Conservation (phyloP, 2,113 vertebrate species). For the Clupea harengus region DNA sequence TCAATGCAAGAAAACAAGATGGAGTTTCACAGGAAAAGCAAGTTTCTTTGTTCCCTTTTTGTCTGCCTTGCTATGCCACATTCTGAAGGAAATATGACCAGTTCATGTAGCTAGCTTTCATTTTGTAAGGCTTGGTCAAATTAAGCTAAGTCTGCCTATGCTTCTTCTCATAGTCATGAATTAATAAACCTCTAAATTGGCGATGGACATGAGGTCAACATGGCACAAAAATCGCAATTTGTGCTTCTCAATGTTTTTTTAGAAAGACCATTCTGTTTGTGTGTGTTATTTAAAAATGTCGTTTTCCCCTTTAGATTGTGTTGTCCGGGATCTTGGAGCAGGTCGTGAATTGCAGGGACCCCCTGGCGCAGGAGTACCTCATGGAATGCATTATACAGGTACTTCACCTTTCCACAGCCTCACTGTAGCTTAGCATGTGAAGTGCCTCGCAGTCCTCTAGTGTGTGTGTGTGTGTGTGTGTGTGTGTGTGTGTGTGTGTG, state of each 20-base stretch:
- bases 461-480: not conserved
- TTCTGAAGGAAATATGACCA: not conserved
- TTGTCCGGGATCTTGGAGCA: conserved; percentile 93
- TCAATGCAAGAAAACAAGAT: not conserved
- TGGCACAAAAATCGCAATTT: too few species aligned
- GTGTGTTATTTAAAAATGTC: not conserved
- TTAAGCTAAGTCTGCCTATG: not conserved
- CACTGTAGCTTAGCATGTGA: not conserved
- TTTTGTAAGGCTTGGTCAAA: not conserved
- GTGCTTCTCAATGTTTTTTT: not conserved
- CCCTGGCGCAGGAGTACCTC: conserved; percentile 96
- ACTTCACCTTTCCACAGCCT: conserved; percentile 11
- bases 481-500: too few species aligned
- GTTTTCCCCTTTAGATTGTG: conserved; percentile 77
- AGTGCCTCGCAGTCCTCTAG: not conserved
- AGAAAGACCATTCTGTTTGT: not conserved
- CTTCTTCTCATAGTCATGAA: not conserved
- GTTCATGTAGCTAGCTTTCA: not conserved
- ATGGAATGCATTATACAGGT: conserved; percentile 99
- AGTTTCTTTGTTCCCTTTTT: not conserved
- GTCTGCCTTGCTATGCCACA: not conserved
- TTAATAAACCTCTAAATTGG: not conserved
- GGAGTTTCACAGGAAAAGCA: not conserved
- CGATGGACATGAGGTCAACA: not conserved
- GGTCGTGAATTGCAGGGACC: conserved; percentile 97